phyloP scores from a whole-genome alignment of 2,113 vertebrate species.

The Sporophila hypoxantha region DNA sequence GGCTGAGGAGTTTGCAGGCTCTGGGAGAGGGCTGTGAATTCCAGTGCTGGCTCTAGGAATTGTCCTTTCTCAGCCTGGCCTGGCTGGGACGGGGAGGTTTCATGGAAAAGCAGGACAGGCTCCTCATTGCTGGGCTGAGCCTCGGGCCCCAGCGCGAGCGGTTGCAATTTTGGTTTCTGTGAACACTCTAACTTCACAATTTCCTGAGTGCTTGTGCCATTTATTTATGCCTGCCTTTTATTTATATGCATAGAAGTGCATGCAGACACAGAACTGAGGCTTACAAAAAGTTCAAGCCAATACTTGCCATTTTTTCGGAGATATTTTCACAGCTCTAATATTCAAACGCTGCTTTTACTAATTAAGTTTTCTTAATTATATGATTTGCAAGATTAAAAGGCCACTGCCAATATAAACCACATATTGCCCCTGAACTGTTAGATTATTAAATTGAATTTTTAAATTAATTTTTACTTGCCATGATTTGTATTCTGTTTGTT shows the following conservation, averaged over 20 bases:
- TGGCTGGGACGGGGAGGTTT: not conserved
- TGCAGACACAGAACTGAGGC: slow-evolving; percentile 35
- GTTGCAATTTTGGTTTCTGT: not conserved
- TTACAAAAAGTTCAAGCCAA: slow-evolving; percentile 48
- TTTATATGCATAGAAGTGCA: slow-evolving; percentile 20
- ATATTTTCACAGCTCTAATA: slow-evolving; percentile 51
- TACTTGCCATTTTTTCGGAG: slow-evolving; percentile 46
- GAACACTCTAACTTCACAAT: not conserved
- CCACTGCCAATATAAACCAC: slow-evolving; percentile 51
- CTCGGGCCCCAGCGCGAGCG: not conserved
- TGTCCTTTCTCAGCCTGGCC: fast-evolving
- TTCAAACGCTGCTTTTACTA: slow-evolving; percentile 37
- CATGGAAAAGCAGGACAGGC: not conserved
- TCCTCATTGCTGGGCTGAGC: not conserved
- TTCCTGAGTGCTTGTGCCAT: slow-evolving; percentile 19
- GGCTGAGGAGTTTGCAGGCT: not conserved
- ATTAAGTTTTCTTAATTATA: slow-evolving; percentile 60
- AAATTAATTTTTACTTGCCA: slow-evolving; percentile 63
- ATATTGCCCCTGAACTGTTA: slow-evolving; percentile 58
- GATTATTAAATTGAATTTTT: slow-evolving; percentile 59
- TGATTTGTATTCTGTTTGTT: slow-evolving; percentile 60
- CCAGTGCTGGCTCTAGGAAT: not conserved
- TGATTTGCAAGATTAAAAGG: slow-evolving; percentile 60
- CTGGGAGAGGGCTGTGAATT: not conserved
- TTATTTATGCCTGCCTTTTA: slow-evolving; percentile 27